phyloP scores from a whole-genome alignment of 2,797 vertebrate species.

The Malacoctenus gilli region DNA sequence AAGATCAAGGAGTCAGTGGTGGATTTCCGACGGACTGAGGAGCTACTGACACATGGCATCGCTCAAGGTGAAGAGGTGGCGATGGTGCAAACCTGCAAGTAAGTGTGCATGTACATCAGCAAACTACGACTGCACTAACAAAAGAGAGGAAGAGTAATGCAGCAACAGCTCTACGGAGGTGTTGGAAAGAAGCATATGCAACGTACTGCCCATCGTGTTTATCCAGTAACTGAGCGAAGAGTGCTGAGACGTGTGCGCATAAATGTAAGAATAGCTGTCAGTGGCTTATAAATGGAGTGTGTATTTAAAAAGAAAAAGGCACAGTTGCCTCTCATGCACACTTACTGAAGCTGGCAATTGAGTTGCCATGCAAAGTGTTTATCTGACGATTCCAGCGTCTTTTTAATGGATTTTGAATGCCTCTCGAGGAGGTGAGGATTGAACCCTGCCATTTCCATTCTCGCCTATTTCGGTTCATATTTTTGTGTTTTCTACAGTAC shows the following conservation, averaged over 20 bases:
- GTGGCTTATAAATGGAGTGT: constrained; percentile 12
- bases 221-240: constrained; percentile 12
- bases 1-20: constrained; percentile 67
- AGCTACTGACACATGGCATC: constrained; percentile 73
- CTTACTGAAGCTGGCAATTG: too few species aligned
- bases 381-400: too few species aligned
- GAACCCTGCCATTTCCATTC: too few species aligned
- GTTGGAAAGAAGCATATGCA: constrained; percentile 23
- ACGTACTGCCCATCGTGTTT: constrained; percentile 21
- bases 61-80: constrained; percentile 62
- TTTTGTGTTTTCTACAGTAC: too few species aligned
- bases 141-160: constrained; percentile 43
- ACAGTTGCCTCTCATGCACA: too few species aligned
- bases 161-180: too few species aligned
- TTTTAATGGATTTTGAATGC: too few species aligned
- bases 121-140: constrained; percentile 22
- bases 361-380: too few species aligned
- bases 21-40: constrained; percentile 60
- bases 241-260: constrained; percentile 5
- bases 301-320: not conserved
- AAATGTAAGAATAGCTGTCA: not conserved
- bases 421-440: too few species aligned
- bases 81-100: constrained; percentile 60
- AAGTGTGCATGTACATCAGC: constrained; percentile 41
- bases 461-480: too few species aligned